These are phyloP conservation scores for Panagrolaimus sp. DNA, from an alignment of 1,140 invertebrate genomes.

Conservation along the genomic window DNA sequence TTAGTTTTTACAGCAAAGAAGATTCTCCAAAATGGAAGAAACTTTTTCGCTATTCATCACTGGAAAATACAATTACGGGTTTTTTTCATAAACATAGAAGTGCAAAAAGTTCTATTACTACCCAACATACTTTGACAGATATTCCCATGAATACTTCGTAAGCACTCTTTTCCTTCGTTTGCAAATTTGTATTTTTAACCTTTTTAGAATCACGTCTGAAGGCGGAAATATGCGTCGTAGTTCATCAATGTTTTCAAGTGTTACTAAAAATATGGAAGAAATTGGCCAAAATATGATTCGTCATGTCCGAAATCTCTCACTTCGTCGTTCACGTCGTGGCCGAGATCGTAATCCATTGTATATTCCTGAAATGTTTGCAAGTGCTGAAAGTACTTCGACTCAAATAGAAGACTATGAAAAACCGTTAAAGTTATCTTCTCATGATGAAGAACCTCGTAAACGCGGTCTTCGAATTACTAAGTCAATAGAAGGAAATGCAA, in stretches of 20 bases:
- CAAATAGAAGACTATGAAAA: neutral
- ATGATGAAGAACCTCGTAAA: too few relatives aligned
- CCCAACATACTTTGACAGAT: neutral
- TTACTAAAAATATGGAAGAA: slow-evolving; percentile 11
- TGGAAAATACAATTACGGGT: slow-evolving; percentile 10
- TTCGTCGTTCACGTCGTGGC: slow-evolving; percentile 1
- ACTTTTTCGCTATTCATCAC: slow-evolving; percentile 13
- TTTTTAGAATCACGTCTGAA: slow-evolving; percentile 2
- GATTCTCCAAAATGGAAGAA: slow-evolving; percentile 8
- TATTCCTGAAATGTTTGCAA: neutral
- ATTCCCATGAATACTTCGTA: neutral
- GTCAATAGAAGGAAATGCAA: too few relatives aligned
- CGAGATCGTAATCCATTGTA: neutral
- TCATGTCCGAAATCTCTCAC: neutral
- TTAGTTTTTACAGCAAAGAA: neutral
- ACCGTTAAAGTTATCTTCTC: too few relatives aligned
- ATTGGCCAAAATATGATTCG: slow-evolving; percentile 6
- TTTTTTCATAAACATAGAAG: slow-evolving; percentile 1
- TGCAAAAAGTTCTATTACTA: neutral
- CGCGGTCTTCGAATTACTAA: too few relatives aligned
- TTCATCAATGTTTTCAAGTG: slow-evolving; percentile 17
- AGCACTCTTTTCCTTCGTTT: neutral
- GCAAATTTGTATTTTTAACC: neutral
- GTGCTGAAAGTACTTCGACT: neutral
- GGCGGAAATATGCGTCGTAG: slow-evolving; percentile 15